Conservation (phyloP, 1,140 invertebrate species). For the Drosophila malerkotliana region DNA sequence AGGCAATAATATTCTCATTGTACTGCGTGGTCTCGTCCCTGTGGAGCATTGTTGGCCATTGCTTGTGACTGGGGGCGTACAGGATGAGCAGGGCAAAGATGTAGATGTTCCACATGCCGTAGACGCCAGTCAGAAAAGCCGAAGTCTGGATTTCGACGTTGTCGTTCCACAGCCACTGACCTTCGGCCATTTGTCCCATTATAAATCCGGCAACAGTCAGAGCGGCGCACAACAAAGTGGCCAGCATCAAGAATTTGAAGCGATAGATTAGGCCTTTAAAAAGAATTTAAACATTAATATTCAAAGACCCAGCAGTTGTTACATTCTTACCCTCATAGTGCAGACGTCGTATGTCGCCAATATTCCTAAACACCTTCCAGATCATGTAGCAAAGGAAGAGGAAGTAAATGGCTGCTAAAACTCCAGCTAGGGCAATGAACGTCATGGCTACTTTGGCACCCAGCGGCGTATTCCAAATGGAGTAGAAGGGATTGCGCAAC, state of each 20-base stretch:
- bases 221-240: slow-evolving; percentile 96
- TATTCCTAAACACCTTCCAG: slow-evolving; percentile 96
- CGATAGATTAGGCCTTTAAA: slow-evolving; percentile 93
- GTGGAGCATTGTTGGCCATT: slow-evolving; percentile 90
- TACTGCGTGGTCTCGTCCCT: slow-evolving; percentile 79
- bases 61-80: slow-evolving; percentile 99
- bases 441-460: slow-evolving; percentile 96
- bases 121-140: slow-evolving; percentile 97
- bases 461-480: slow-evolving; percentile 96
- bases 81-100: slow-evolving; percentile 96
- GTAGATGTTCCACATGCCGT: slow-evolving; percentile 99
- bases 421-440: slow-evolving; percentile 96
- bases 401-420: slow-evolving; percentile 96
- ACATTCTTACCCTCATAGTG: slow-evolving; percentile 90
- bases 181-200: slow-evolving; percentile 96
- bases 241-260: slow-evolving; percentile 98
- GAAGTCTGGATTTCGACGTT: slow-evolving; percentile 95
- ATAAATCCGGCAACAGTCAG: slow-evolving; percentile 98
- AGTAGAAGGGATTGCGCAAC: slow-evolving; percentile 98
- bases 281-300: not conserved
- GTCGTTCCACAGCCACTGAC: slow-evolving; percentile 98
- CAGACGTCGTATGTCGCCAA: slow-evolving; percentile 94
- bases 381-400: slow-evolving; percentile 97
- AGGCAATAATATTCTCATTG: slow-evolving; percentile 78
- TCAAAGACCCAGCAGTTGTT: not conserved